Conservation (phyloP, 2,113 vertebrate species). For the Edolisoma coerulescens region DNA sequence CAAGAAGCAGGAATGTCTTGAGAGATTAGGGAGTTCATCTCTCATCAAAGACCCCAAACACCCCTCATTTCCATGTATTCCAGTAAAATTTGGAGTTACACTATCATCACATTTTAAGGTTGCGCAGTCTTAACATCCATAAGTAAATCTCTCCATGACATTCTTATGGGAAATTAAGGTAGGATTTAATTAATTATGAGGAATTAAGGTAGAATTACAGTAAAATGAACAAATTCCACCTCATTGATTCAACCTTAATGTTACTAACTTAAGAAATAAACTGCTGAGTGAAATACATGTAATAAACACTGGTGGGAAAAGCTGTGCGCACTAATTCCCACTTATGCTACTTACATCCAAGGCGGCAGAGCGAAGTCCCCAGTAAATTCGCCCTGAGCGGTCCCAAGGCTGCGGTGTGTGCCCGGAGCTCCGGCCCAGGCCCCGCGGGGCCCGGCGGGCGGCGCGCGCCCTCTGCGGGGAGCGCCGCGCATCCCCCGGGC, state of each 20-base stretch:
- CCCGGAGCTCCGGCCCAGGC: neutral
- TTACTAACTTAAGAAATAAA: neutral
- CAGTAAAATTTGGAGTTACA: neutral
- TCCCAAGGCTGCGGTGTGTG: neutral
- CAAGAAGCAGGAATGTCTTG: neutral
- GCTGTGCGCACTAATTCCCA: neutral
- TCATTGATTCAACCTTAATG: neutral
- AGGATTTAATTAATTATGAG: neutral
- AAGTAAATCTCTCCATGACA: neutral
- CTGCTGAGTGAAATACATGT: neutral
- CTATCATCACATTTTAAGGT: neutral
- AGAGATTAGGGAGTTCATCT: neutral
- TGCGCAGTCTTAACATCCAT: rapidly evolving
- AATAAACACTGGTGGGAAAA: neutral
- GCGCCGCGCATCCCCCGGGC: no score
- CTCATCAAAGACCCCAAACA: neutral
- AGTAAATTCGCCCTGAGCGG: neutral
- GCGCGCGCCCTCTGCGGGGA: neutral
- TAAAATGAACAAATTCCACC: neutral
- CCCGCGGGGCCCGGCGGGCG: neutral
- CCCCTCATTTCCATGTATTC: neutral
- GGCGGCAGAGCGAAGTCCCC: neutral
- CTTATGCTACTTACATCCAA: neutral
- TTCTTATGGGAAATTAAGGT: neutral
- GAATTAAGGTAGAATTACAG: neutral